Evolutionary conservation across 2,888 invertebrate genomes (phyloP).

Genomic region (Galeopsomyia nigrocyanea): DNA sequence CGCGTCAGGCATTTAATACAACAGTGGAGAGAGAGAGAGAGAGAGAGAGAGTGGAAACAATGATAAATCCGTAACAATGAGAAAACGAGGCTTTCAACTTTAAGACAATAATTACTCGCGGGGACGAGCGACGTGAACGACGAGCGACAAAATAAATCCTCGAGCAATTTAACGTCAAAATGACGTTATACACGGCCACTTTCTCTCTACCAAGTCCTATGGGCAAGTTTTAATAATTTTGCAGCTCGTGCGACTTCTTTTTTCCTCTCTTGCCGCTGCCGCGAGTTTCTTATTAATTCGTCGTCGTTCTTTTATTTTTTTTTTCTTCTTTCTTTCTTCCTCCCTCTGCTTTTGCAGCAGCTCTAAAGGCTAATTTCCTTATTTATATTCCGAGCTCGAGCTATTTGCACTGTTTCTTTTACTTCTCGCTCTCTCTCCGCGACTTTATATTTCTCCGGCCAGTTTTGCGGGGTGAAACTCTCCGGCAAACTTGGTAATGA

Average conservation of each 20-base stretch:
- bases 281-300: constrained; percentile 47
- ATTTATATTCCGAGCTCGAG: constrained; percentile 44
- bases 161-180: constrained; percentile 68
- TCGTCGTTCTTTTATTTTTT: constrained; percentile 19
- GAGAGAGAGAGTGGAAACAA: constrained; percentile 57
- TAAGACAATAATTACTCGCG: no score
- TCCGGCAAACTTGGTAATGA: constrained; percentile 27
- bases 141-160: constrained; percentile 54
- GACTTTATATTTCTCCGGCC: background rate
- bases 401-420: constrained; percentile 39
- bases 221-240: constrained; percentile 45
- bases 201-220: no score
- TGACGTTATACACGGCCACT: constrained; percentile 61
- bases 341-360: constrained; percentile 10
- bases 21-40: constrained; percentile 1
- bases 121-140: background rate
- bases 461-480: background rate
- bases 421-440: background rate
- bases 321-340: constrained; percentile 28
- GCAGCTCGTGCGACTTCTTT: constrained; percentile 46
- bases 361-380: constrained; percentile 42
- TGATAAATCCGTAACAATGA: constrained; percentile 62
- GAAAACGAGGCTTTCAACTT: no score
- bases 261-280: constrained; percentile 17
- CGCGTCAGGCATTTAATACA: no score